Conservation (phyloP, 2,113 vertebrate species). For the Lamprologus lemairii region DNA sequence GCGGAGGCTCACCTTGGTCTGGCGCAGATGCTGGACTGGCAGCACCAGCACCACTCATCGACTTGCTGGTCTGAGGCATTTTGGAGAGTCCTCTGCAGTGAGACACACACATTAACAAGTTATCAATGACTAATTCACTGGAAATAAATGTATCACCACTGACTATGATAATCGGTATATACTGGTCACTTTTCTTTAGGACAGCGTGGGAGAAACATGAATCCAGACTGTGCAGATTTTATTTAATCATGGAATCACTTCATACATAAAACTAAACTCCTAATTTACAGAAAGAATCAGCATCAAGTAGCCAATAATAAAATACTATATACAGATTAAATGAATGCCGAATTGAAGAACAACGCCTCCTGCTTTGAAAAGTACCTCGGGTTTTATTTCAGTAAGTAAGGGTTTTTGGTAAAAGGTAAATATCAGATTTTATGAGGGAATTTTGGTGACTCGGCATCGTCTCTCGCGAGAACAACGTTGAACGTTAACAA, state of each 20-base stretch:
- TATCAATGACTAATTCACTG: not conserved
- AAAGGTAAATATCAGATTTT: not conserved
- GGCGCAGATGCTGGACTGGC: conserved; percentile 14
- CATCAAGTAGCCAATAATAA: not conserved
- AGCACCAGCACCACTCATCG: conserved; percentile 1
- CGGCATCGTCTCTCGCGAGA: not conserved
- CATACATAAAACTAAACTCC: not conserved
- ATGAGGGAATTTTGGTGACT: not conserved
- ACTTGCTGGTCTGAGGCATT: conserved; percentile 72
- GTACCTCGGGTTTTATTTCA: not conserved
- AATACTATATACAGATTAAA: not conserved
- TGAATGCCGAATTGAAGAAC: not conserved
- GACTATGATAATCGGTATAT: not conserved
- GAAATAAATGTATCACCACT: not conserved
- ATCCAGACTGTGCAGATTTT: not conserved
- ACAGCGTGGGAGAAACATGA: not conserved
- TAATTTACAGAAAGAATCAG: not conserved
- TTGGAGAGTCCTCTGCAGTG: not conserved
- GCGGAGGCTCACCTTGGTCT: conserved; percentile 50
- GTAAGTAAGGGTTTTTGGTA: not conserved
- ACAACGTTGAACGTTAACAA: not conserved
- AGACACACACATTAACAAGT: not conserved
- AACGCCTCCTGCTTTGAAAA: not conserved
- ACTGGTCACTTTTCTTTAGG: not conserved
- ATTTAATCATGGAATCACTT: not conserved